These are phyloP conservation scores for Anas platyrhynchos DNA, from an alignment of 2,113 vertebrate species.

Conservation along the genomic window DNA sequence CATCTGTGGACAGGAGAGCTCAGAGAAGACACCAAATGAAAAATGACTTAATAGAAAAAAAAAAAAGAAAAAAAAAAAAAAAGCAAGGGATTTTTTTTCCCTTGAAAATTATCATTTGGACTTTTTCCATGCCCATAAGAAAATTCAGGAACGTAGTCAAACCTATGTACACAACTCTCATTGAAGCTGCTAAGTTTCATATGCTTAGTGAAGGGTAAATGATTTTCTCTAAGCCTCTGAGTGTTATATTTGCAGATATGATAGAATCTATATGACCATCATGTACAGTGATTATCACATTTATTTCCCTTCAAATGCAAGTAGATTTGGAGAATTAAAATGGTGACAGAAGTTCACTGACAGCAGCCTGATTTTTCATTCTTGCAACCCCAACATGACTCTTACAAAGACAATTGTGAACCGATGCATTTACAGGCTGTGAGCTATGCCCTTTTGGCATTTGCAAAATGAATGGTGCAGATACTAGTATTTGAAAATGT, in stretches of 20 bases:
- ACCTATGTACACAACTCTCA: background rate
- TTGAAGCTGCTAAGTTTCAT: background rate
- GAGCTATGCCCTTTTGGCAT: background rate
- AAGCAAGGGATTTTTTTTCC: background rate
- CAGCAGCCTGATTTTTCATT: background rate
- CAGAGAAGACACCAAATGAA: background rate
- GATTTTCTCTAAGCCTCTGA: background rate
- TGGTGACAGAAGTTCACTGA: background rate
- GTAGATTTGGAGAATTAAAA: background rate
- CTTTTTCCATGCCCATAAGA: background rate
- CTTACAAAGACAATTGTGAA: background rate
- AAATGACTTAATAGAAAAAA: background rate
- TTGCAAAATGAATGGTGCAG: conserved; percentile 31
- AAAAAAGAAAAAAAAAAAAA: background rate
- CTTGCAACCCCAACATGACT: background rate
- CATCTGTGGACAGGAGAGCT: background rate
- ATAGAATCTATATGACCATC: background rate
- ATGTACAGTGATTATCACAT: background rate
- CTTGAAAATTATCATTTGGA: background rate
- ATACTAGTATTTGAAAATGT: conserved; percentile 15
- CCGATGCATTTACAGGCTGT: background rate
- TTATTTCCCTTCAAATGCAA: background rate
- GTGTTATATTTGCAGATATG: background rate
- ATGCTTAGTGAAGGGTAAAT: background rate
- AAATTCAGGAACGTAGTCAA: background rate